Evolutionary conservation across 2,113 vertebrate species (phyloP).

Genomic region (Pithys albifrons): DNA sequence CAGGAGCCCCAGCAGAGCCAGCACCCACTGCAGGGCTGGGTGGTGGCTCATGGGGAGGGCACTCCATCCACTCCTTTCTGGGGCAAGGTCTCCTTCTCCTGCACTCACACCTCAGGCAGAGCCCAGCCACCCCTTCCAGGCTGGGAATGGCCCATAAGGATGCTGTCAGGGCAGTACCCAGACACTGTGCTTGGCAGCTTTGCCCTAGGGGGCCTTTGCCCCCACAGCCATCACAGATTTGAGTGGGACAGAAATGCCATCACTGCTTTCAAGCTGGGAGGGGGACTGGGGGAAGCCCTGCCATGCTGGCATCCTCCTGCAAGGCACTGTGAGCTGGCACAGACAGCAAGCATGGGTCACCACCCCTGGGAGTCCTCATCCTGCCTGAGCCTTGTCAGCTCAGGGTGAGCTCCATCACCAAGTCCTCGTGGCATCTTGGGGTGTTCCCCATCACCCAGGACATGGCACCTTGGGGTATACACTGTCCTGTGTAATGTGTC

Average conservation of each 20-base stretch:
- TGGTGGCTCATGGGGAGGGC: rapidly evolving
- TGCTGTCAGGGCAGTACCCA: background rate
- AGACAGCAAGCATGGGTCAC: rapidly evolving
- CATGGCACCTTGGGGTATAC: no score
- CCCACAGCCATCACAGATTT: background rate
- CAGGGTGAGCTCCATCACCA: background rate
- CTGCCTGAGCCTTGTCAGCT: background rate
- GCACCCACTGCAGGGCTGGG: rapidly evolving
- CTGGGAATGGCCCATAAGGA: rapidly evolving
- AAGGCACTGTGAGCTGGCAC: background rate
- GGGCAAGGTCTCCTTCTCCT: background rate
- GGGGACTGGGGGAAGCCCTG: background rate
- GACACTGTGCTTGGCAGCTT: background rate
- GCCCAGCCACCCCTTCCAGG: background rate
- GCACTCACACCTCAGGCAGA: rapidly evolving
- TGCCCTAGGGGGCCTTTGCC: background rate
- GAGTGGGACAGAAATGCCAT: background rate
- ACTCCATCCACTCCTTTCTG: background rate
- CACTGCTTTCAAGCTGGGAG: background rate
- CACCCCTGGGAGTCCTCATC: background rate
- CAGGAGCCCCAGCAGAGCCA: rapidly evolving
- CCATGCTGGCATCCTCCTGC: background rate
- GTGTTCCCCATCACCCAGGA: background rate
- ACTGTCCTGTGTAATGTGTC: background rate
- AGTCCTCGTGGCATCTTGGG: background rate